Base-by-base conservation (phyloP, 2,113 vertebrate genomes). In the Haliaeetus leucogaster region DNA sequence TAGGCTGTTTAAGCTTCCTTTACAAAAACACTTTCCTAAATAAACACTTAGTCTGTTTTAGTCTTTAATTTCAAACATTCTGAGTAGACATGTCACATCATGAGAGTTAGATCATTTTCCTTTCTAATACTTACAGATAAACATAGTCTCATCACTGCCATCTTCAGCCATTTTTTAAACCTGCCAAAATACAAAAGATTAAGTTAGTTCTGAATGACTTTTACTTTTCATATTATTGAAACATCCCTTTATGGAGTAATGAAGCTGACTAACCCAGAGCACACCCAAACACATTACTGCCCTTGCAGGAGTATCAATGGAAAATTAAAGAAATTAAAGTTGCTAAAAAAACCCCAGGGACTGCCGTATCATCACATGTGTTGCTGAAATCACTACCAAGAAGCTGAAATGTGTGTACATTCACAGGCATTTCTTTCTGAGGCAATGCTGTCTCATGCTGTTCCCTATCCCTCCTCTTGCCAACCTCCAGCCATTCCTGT, bases 91-190 rank as follows among this genome's bases (percentile, higher is more conserved):
- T 63, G 58, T 55, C 42, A 70, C 34, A 67, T 8, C 0, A 13
- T 9, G 11, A 83, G 18, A 95, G 12, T 42, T 16, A 55, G 36
- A 65, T 58, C 2, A 15, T 71, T 79, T 38, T 77, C 26, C 30
- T 86, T 81, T 90, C 59, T 36, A 62, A 95, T 97, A 99, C 99
- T 99, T 97, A 99, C 99, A 99, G 97, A 99, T 98, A 96, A 99
- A 99, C 82, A 98, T 78, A 38, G 90, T 92, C 97, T 99, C 99
- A 76, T 99, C 99, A 91, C 91, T 98, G 43, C 97, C 97, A 95
- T 98, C 98, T 94, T 98, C 98, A 81, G 98, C 98, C 99, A 99
- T 99, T 76, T 96, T 94, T 96, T 68, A 84, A 95, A 97, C 95
- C 98, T 98, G 90, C 13, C 96, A 96, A 96, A 94, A 95, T 26